These are phyloP conservation scores for Eriocheir sinensis DNA, from an alignment of 1,140 invertebrate genomes.

Conservation along the genomic window DNA sequence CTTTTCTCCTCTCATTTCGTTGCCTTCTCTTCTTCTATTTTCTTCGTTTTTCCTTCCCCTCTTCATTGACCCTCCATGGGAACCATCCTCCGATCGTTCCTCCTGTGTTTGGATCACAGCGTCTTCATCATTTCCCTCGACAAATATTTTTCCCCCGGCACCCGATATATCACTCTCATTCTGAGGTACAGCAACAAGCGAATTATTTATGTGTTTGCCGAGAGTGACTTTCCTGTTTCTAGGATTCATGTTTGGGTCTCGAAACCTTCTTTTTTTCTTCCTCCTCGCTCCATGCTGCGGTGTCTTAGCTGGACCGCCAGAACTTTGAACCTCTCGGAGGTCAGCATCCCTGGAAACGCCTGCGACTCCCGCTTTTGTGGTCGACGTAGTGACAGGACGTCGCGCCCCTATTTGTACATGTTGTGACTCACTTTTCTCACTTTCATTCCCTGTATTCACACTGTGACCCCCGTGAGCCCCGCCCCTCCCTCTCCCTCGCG, in stretches of 20 bases:
- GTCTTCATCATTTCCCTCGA: background rate
- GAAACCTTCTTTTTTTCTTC: background rate
- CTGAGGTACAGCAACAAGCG: background rate
- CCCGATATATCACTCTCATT: background rate
- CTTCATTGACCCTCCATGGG: background rate
- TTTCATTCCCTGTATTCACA: background rate
- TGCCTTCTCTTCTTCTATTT: background rate
- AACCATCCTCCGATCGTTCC: background rate
- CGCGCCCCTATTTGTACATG: background rate
- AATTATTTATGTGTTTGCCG: background rate
- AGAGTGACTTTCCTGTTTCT: background rate
- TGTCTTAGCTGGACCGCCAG: background rate
- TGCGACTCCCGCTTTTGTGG: background rate
- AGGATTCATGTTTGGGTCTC: background rate
- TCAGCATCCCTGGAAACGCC: background rate
- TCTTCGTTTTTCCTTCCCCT: background rate
- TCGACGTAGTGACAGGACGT: background rate
- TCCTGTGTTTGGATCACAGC: background rate
- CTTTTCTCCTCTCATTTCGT: background rate
- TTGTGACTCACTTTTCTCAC: background rate
- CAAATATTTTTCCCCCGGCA: background rate
- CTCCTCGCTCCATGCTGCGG: background rate
- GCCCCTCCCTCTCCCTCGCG: constrained; percentile 11
- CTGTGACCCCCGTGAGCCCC: background rate
- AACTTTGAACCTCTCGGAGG: too few species aligned